Evolutionary conservation across 1,140 invertebrate genomes (phyloP).

Genomic region (Brachionus plicatilis): DNA sequence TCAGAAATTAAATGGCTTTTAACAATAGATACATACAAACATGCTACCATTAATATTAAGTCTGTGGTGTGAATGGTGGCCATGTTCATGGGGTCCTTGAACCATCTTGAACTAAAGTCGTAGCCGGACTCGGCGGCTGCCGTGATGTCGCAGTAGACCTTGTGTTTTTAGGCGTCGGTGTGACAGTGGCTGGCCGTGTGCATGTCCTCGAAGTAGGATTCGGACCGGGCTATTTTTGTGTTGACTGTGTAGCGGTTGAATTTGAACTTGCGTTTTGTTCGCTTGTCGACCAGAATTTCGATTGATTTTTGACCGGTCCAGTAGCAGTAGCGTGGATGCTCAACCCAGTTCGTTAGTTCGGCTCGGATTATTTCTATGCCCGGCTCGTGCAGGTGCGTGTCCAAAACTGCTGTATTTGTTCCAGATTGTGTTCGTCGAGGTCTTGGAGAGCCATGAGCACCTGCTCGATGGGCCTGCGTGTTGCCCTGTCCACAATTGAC

Average conservation of each 20-base stretch:
- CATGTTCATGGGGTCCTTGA: slow-evolving; percentile 53
- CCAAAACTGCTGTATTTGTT: slow-evolving; percentile 3
- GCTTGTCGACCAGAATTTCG: neutral
- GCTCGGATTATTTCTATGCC: slow-evolving; percentile 4
- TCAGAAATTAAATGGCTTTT: slow-evolving; percentile 62
- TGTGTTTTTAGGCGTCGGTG: slow-evolving; percentile 54
- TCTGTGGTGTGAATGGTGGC: slow-evolving; percentile 59
- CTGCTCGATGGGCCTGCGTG: neutral
- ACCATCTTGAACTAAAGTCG: slow-evolving; percentile 90
- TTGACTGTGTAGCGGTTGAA: neutral
- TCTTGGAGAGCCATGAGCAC: slow-evolving; percentile 11
- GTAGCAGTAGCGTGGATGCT: neutral
- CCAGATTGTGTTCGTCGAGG: slow-evolving; percentile 10
- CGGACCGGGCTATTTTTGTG: slow-evolving; percentile 60
- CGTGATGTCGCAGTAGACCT: slow-evolving; percentile 73
- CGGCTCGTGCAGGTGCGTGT: slow-evolving; percentile 26
- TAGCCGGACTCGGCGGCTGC: slow-evolving; percentile 85
- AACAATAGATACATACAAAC: no score
- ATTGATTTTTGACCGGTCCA: neutral
- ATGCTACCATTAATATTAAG: no score
- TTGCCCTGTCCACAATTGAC: slow-evolving; percentile 23
- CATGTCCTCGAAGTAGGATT: slow-evolving; percentile 74
- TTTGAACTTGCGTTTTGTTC: neutral
- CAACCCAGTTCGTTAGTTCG: neutral
- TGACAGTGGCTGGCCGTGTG: slow-evolving; percentile 35